Conservation (phyloP, 2,888 invertebrate species). For the Agrotis puta region DNA sequence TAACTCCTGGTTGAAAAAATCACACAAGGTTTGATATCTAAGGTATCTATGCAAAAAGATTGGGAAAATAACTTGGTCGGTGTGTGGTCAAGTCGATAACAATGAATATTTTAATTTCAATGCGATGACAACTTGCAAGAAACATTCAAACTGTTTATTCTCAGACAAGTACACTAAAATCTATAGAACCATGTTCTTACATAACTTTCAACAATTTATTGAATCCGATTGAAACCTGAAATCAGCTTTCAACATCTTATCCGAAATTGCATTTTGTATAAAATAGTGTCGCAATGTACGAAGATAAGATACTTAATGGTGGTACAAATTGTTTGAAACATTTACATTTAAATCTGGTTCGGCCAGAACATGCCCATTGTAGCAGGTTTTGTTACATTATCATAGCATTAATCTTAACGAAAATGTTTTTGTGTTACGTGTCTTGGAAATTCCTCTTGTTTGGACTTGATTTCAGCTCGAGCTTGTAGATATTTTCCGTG, state of each 20-base stretch:
- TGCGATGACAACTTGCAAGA: background rate
- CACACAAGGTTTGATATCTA: no score
- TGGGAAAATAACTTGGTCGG: no score
- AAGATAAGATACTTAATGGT: conserved; percentile 67
- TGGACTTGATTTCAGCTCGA: conserved; percentile 4
- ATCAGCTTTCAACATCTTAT: conserved; percentile 53
- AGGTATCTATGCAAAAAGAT: no score
- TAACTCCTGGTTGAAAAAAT: no score
- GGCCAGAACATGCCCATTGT: conserved; percentile 58
- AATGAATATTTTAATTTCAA: no score
- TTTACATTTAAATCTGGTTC: conserved; percentile 67
- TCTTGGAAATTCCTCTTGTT: conserved; percentile 20
- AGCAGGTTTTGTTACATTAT: conserved; percentile 57
- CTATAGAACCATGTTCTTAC: conserved; percentile 25
- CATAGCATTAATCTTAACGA: conserved; percentile 47
- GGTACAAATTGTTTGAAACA: conserved; percentile 68
- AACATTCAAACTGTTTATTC: conserved; percentile 21
- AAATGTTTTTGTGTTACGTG: conserved; percentile 39
- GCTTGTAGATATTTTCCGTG: background rate
- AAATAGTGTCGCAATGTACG: conserved; percentile 60
- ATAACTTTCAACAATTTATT: conserved; percentile 51
- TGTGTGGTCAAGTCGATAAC: no score
- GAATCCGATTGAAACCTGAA: conserved; percentile 47
- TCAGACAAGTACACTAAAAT: conserved; percentile 15
- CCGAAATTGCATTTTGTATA: conserved; percentile 52